A percentile compares a stretch with the other conserved stretches of the same genome.
phyloP scores from a whole-genome alignment of 1,140 invertebrate species.

The Scaptomyza graminum region DNA sequence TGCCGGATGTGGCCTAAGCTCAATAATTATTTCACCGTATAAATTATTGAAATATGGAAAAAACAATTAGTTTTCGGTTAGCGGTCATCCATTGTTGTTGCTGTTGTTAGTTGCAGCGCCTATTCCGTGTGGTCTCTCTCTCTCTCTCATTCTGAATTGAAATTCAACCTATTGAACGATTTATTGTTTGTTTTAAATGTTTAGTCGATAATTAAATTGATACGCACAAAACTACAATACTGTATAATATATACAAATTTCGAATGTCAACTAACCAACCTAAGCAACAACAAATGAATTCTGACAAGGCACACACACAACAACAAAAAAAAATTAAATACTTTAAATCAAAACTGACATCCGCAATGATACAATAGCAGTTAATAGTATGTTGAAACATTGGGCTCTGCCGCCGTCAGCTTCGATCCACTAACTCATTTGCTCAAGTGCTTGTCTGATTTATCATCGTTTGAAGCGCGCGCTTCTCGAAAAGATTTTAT shows the following conservation, averaged over 20 bases:
- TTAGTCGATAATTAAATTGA: constrained; percentile 36
- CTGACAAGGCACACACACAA: constrained; percentile 3
- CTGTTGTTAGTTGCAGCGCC: constrained; percentile 1
- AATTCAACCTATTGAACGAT: constrained; percentile 21
- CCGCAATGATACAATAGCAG: constrained; percentile 69
- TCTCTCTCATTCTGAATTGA: not conserved
- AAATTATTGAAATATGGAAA: constrained; percentile 69
- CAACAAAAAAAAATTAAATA: constrained; percentile 17
- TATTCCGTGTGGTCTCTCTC: constrained; percentile 17
- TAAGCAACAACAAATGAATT: constrained; percentile 16
- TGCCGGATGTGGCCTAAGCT: constrained; percentile 72
- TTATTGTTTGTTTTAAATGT: constrained; percentile 20
- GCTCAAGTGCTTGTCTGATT: constrained; percentile 42
- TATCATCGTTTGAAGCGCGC: constrained; percentile 66
- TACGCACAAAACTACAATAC: constrained; percentile 2
- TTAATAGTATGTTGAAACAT: constrained; percentile 30
- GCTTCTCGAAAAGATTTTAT: constrained; percentile 32
- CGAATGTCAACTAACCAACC: constrained; percentile 20
- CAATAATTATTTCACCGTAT: constrained; percentile 71
- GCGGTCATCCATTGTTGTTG: constrained; percentile 41
- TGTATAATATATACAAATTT: constrained; percentile 4
- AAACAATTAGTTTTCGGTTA: constrained; percentile 75
- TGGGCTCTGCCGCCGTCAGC: not conserved
- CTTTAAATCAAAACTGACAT: constrained; percentile 68
- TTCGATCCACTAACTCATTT: not conserved